Conservation (phyloP, 2,113 vertebrate species). For the Nymphicus hollandicus region DNA sequence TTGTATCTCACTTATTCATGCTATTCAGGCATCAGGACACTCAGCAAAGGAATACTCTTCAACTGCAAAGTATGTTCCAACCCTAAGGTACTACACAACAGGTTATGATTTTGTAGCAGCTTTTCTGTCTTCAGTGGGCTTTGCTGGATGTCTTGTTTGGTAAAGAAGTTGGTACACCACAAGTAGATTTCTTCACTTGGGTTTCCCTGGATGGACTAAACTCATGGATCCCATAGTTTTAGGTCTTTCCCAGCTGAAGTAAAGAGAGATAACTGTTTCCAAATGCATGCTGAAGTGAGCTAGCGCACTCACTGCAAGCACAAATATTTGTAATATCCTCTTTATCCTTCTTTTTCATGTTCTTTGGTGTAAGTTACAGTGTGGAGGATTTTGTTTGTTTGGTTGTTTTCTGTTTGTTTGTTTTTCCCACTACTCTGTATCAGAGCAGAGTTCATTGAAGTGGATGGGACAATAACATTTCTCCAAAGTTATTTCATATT, state of each 20-base stretch:
- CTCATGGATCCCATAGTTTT: neutral
- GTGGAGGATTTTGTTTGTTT: fast-evolving
- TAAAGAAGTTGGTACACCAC: neutral
- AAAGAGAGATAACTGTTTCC: neutral
- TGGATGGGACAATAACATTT: neutral
- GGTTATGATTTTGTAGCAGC: neutral
- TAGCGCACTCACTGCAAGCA: neutral
- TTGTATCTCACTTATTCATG: neutral
- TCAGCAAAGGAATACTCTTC: neutral
- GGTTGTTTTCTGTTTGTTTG: neutral
- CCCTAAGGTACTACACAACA: neutral
- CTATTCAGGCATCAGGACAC: neutral
- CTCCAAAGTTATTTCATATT: neutral
- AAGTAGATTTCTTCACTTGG: neutral
- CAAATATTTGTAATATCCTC: neutral
- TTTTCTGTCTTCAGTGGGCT: neutral
- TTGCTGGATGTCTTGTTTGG: neutral
- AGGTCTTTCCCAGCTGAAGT: neutral
- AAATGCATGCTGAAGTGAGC: neutral
- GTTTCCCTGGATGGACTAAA: neutral
- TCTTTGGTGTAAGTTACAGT: neutral
- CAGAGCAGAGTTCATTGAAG: neutral
- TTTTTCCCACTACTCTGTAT: neutral
- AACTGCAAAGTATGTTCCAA: neutral
- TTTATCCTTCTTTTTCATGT: neutral